Conservation (phyloP, 1,140 invertebrate genomes). For the Heliconius hewitsoni region DNA sequence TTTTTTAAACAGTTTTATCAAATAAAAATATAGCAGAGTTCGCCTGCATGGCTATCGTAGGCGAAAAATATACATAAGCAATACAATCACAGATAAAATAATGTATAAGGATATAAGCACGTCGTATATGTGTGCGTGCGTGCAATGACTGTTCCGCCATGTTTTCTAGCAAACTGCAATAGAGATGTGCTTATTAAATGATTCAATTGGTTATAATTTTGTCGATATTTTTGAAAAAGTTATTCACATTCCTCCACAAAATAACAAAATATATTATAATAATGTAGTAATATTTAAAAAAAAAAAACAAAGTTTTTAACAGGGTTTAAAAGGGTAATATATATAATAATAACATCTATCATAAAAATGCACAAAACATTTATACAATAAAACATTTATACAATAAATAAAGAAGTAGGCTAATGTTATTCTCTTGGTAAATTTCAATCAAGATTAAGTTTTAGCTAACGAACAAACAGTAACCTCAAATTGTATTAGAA, state of each 20-base stretch:
- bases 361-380: too few species aligned
- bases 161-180: constrained; percentile 26
- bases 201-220: background rate
- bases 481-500: background rate
- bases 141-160: constrained; percentile 38
- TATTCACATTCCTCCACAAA: background rate
- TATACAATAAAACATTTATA: background rate
- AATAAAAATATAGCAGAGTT: constrained; percentile 78
- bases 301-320: too few species aligned
- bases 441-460: too few species aligned
- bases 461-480: background rate
- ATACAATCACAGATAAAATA: constrained; percentile 57
- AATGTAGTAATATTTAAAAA: background rate
- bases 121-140: constrained; percentile 36
- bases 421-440: too few species aligned
- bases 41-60: constrained; percentile 82
- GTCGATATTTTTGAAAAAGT: background rate
- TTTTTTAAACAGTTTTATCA: constrained; percentile 71
- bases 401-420: too few species aligned
- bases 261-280: background rate
- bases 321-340: too few species aligned
- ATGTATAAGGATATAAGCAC: constrained; percentile 35
- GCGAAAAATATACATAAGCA: constrained; percentile 81
- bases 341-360: too few species aligned
- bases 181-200: background rate